Evolutionary conservation across 2,888 invertebrate genomes (phyloP).

Genomic region (Tachina lurida): DNA sequence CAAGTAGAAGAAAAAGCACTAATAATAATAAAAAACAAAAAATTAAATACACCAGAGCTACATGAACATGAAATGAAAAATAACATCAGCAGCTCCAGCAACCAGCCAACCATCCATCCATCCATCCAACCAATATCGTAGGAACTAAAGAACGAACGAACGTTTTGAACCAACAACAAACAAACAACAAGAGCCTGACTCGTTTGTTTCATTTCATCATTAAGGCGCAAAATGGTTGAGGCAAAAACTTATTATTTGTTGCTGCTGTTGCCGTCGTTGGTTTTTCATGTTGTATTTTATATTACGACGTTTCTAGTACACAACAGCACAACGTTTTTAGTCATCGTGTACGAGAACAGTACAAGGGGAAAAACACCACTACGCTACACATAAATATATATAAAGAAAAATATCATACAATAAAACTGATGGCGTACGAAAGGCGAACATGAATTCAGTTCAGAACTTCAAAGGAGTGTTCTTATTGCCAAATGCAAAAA

Average conservation of each 20-base stretch:
- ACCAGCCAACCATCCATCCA: constrained; percentile 31
- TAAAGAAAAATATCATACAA: constrained; percentile 36
- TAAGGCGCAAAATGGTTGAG: constrained; percentile 63
- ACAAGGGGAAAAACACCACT: constrained; percentile 9
- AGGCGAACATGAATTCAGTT: neutral
- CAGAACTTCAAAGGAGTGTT: constrained; percentile 23
- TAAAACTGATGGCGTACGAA: constrained; percentile 9
- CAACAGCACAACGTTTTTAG: constrained; percentile 34
- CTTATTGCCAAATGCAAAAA: neutral
- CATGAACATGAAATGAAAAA: constrained; percentile 68
- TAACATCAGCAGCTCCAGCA: constrained; percentile 58
- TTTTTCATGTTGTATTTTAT: constrained; percentile 50
- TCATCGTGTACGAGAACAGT: neutral
- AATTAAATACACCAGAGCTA: constrained; percentile 54
- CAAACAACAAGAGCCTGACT: constrained; percentile 46
- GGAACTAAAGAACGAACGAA: constrained; percentile 51
- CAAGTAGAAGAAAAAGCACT: constrained; percentile 52
- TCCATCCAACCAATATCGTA: constrained; percentile 15
- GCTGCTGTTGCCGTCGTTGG: constrained; percentile 10
- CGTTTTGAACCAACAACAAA: constrained; percentile 35
- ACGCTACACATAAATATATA: constrained; percentile 19
- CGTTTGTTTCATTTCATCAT: constrained; percentile 63
- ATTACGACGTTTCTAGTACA: constrained; percentile 43
- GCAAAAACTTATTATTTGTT: constrained; percentile 62
- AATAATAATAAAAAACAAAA: constrained; percentile 51